phyloP scores from a whole-genome alignment of 2,113 vertebrate genomes.

The Notiomystis cincta region DNA sequence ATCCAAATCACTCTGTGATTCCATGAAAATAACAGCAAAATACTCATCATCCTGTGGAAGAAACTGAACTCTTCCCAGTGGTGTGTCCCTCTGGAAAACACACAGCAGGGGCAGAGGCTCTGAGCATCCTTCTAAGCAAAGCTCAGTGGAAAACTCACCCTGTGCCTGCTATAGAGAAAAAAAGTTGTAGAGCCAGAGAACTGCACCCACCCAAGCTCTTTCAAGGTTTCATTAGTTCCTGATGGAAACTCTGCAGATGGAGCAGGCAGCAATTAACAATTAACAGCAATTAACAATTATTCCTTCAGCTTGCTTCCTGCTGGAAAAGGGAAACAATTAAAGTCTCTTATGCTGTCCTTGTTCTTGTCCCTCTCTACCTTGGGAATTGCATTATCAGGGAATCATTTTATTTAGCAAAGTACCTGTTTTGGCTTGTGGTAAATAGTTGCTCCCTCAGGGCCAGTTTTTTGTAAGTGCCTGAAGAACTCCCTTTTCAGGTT shows the following conservation, averaged over 20 bases:
- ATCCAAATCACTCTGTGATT: neutral
- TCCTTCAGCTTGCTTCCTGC: slow-evolving; percentile 27
- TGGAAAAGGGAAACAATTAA: slow-evolving; percentile 34
- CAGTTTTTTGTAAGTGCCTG: neutral
- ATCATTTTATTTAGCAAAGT: neutral
- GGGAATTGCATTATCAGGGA: neutral
- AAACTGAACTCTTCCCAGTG: neutral
- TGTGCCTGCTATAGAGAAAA: neutral
- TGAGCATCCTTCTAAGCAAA: neutral
- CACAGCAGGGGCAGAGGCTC: neutral
- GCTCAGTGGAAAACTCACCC: neutral
- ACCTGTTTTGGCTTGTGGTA: neutral
- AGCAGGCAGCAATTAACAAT: slow-evolving; percentile 46
- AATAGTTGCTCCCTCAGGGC: neutral
- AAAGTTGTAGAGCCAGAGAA: neutral
- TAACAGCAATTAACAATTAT: slow-evolving; percentile 45
- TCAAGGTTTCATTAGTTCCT: slow-evolving; percentile 1
- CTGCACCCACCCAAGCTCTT: neutral
- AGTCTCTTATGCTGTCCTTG: neutral
- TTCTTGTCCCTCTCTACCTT: neutral
- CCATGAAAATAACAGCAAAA: neutral
- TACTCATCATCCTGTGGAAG: neutral
- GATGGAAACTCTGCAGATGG: slow-evolving; percentile 10
- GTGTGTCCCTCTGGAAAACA: neutral
- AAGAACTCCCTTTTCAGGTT: neutral